phyloP scores from a whole-genome alignment of 2,888 invertebrate species.

The Hololepta plana region DNA sequence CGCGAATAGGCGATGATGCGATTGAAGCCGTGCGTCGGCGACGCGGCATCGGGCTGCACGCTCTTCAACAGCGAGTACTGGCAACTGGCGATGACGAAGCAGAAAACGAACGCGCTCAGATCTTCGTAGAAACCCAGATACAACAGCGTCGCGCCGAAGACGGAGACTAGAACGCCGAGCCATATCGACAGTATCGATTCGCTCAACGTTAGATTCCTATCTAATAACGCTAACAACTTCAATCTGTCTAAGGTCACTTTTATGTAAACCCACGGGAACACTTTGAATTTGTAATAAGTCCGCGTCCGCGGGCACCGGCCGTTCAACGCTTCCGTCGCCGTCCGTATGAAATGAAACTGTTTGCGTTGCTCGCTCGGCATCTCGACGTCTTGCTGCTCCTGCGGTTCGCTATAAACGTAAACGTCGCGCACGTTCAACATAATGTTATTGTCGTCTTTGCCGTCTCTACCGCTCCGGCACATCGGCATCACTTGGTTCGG shows the following conservation, averaged over 20 bases:
- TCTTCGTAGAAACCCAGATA: slow-evolving; percentile 79
- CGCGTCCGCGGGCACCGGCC: slow-evolving; percentile 18
- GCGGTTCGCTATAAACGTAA: slow-evolving; percentile 2
- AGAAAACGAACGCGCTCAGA: slow-evolving; percentile 83
- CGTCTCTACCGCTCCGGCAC: too few species aligned
- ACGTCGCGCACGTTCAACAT: slow-evolving; percentile 4
- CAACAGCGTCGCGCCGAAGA: slow-evolving; percentile 68
- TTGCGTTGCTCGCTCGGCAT: too few species aligned
- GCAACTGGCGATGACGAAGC: slow-evolving; percentile 93
- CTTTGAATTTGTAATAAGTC: slow-evolving; percentile 56
- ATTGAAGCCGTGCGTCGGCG: slow-evolving; percentile 96
- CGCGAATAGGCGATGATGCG: slow-evolving; percentile 85
- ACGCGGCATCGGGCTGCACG: slow-evolving; percentile 97
- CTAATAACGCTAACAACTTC: slow-evolving; percentile 79
- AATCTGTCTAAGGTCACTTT: slow-evolving; percentile 88
- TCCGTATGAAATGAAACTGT: slow-evolving; percentile 9
- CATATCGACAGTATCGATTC: slow-evolving; percentile 70
- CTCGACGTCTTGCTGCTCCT: too few species aligned
- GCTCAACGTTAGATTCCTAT: slow-evolving; percentile 69
- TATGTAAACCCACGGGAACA: slow-evolving; percentile 41
- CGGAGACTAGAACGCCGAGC: slow-evolving; percentile 69
- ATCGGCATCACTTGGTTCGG: too few species aligned
- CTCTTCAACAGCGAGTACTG: slow-evolving; percentile 95
- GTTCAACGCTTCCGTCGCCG: slow-evolving; percentile 18
- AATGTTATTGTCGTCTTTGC: too few species aligned